Percentiles rank a stretch among this genome's conserved stretches.
Conservation (phyloP, 2,888 invertebrate species). For the Hyles lineata region DNA sequence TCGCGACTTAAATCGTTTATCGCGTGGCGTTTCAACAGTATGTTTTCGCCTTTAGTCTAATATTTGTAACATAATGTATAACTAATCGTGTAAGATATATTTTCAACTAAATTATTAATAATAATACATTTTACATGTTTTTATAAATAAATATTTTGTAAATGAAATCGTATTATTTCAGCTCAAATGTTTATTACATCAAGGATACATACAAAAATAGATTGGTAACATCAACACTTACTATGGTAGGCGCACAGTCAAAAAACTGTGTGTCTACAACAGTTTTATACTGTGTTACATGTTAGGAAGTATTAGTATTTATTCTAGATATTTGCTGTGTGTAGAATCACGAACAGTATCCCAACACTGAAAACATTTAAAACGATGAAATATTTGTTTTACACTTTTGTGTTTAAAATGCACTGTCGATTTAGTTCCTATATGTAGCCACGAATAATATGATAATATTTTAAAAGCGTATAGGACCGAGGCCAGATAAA, state of each 20-base stretch:
- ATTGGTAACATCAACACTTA: conserved; percentile 17
- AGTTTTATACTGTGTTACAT: background rate
- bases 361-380: too few relatives aligned
- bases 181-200: conserved; percentile 15
- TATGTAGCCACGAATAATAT: too few relatives aligned
- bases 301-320: background rate
- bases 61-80: background rate
- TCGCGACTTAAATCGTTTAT: too few relatives aligned
- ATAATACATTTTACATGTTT: background rate
- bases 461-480: too few relatives aligned
- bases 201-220: conserved; percentile 24
- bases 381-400: too few relatives aligned
- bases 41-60: too few relatives aligned
- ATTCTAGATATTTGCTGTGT: background rate
- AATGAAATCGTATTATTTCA: background rate
- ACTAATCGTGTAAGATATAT: background rate
- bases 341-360: too few relatives aligned
- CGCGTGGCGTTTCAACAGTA: too few relatives aligned
- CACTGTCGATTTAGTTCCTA: too few relatives aligned
- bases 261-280: background rate
- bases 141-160: background rate
- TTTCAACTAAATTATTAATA: background rate
- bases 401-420: too few relatives aligned
- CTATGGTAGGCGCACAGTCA: conserved; percentile 30
- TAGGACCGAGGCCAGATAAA: too few relatives aligned